Evolutionary conservation across 2,888 invertebrate genomes (phyloP), one percentile per base, ranked within the genome.

Genomic region (Parnassius orleans): DNA sequence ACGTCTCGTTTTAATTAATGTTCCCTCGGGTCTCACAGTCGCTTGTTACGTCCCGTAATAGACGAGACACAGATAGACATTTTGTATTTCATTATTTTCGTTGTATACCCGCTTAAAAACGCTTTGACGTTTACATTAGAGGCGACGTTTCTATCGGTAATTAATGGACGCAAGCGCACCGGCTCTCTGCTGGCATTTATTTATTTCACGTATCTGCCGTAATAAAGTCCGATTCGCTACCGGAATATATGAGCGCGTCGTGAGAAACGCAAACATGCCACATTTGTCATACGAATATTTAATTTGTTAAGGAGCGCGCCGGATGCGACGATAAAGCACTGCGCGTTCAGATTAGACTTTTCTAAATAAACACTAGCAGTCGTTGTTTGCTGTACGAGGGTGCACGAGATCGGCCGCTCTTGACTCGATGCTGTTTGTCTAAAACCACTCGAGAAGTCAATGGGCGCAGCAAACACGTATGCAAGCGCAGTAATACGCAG

Each of bases 1-100:
- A 76, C 85, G 89, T 87, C 89, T 79, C 81, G 74, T 68, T 73
- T 81, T 85, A 86, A 90, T 90, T 87, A 90, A 89, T 90, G 80
- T 75, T 48, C 10, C 48, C 9, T 14, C 48, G 15, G 48, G 14
- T 78, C 70, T 69, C 72, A 44, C 63, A 65, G 55, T 61, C 66
- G 66, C 68, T 69, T 67, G 67, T 78, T 78, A 76, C 75, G 72
- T 77, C 73, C 73, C 68, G 72, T 78, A 78, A 80, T 74, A 78
- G 76, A 74, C 75, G 54, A 72, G 78, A 81, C 80, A 78, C 71
- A 72, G 67, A 66, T 60, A 76, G 78, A 83, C 80, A 81, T 80
- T 84, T 84, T 82, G 79, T 83, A 81, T 74, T 77, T 79, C 79
- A 80, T 84, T 83, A 83, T 82, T 77, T 77, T 73, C 70, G 64